These are phyloP conservation scores for Fistularia commersonii DNA, from an alignment of 2,797 vertebrate genomes.

Conservation along the genomic window DNA sequence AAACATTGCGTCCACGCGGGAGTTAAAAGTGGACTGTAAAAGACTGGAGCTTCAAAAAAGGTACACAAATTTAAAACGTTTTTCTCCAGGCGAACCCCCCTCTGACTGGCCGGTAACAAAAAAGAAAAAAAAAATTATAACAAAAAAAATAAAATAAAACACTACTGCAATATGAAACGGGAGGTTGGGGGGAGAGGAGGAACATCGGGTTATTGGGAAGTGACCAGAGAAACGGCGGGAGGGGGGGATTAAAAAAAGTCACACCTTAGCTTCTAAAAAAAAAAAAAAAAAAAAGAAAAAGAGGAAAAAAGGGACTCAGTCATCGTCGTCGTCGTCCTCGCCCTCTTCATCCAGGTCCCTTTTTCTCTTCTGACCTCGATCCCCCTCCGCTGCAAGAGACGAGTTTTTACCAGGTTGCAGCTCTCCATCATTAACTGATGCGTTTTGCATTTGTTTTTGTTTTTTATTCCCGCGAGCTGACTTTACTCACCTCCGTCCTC, in stretches of 20 bases:
- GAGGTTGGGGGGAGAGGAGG: constrained; percentile 41
- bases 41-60: constrained; percentile 62
- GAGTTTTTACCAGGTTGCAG: neutral
- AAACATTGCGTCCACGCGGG: constrained; percentile 70
- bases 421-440: neutral
- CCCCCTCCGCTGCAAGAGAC: constrained; percentile 75
- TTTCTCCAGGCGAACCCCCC: constrained; percentile 49
- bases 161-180: constrained; percentile 64
- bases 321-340: constrained; percentile 81
- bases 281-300: neutral
- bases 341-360: constrained; percentile 95
- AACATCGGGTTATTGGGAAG: constrained; percentile 52
- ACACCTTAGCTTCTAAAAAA: constrained; percentile 40
- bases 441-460: neutral
- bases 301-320: constrained; percentile 39
- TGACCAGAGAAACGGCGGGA: constrained; percentile 28
- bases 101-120: constrained; percentile 68
- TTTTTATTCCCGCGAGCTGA: neutral
- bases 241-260: constrained; percentile 84
- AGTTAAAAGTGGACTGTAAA: constrained; percentile 68
- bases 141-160: constrained; percentile 24
- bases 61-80: constrained; percentile 43
- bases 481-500: constrained; percentile 80
- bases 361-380: constrained; percentile 94
- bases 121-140: too few relatives aligned